phyloP scores from a whole-genome alignment of 2,797 vertebrate genomes.

The Arrhamphus sclerolepis region DNA sequence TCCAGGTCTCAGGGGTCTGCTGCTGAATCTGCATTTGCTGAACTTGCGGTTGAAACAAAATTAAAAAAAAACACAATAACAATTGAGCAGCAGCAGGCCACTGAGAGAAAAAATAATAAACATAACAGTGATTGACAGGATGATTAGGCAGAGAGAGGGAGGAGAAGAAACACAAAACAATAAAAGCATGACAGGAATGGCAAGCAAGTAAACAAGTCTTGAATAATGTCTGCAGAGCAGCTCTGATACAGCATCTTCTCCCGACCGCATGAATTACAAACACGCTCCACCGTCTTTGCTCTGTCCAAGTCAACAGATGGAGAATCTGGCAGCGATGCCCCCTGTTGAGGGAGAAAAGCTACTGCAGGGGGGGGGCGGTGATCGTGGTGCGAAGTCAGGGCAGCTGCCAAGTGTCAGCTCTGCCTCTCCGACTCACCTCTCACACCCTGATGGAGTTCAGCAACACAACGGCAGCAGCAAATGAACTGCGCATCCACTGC shows the following conservation, averaged over 20 bases:
- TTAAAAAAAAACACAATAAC: too few relatives aligned
- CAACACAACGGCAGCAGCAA: conserved; percentile 5
- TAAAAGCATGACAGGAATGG: conserved; percentile 30
- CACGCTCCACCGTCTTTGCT: conserved; percentile 28
- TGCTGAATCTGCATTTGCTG: conserved; percentile 44
- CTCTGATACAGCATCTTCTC: conserved; percentile 27
- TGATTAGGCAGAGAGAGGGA: conserved; percentile 18
- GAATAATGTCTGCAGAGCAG: conserved; percentile 20
- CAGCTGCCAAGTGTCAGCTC: conserved; percentile 58
- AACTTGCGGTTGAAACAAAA: too few relatives aligned
- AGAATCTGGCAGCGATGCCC: conserved; percentile 61
- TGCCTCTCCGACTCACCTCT: conserved; percentile 26
- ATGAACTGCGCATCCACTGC: not conserved
- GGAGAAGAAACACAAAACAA: conserved; percentile 11
- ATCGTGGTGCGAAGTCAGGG: conserved; percentile 33
- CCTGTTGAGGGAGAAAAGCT: conserved; percentile 66
- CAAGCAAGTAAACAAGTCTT: conserved; percentile 5
- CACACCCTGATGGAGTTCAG: conserved; percentile 12
- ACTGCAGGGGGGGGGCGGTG: conserved; percentile 61
- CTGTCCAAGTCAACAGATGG: conserved; percentile 73
- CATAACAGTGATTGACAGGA: conserved; percentile 32
- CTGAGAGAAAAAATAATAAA: conserved; percentile 51
- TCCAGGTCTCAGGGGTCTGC: conserved; percentile 41
- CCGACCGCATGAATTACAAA: not conserved
- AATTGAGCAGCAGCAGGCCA: conserved; percentile 38